Base-by-base conservation (phyloP, 2,797 vertebrate genomes). In the Falco naumanni region DNA sequence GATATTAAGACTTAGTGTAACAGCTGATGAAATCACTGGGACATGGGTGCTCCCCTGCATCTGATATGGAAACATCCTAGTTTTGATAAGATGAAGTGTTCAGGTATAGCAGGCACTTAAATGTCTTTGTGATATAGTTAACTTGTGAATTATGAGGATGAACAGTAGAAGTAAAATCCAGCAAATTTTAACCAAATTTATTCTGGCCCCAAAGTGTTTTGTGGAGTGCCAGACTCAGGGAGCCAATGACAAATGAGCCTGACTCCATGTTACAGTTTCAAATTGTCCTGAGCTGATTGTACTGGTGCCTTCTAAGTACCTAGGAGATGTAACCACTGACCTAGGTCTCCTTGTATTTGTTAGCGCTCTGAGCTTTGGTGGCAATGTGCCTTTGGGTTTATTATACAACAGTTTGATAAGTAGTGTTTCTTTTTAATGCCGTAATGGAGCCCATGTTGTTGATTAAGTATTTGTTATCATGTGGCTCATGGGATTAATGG, bases 391-490 rank as follows among this genome's bases (percentile, higher is more conserved):
- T 0, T 1, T 5, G 31, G 60, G 18, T 80, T 37, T 56, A 25
- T 18, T 69, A 4, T 3, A 5, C 2, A 31, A 33, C 53, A 63
- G 34, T 54, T 41, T 39, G 71, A 16, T 15, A 45, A 41, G 60
- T 8, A 11, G 11, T 2, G 6, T 10, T 84, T 39, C 60, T 50
- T 31, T 24, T 34, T 47, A 53, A 37, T 13, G 54, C 61, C 18
- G 5, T 39, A 56, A 13, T 12, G 0, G 4, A 84, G 61, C 63
- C 70, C 29, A 0, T 3, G 3, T 4, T 72, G 48, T 29, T 59
- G 37, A 16, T n/a, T 1, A 39, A 24, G 13, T n/a, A 3, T 7
- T 9, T 9, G 28, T 43, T 31, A 2, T n/a, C 18, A 1, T 10
- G 5, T 14, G 31, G 18, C 34, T 61, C 1, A 0, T 28, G 66